These are phyloP conservation scores for cattle (Bos taurus) DNA, from an alignment of 2,113 vertebrate genomes.

Conservation along the genomic window DNA sequence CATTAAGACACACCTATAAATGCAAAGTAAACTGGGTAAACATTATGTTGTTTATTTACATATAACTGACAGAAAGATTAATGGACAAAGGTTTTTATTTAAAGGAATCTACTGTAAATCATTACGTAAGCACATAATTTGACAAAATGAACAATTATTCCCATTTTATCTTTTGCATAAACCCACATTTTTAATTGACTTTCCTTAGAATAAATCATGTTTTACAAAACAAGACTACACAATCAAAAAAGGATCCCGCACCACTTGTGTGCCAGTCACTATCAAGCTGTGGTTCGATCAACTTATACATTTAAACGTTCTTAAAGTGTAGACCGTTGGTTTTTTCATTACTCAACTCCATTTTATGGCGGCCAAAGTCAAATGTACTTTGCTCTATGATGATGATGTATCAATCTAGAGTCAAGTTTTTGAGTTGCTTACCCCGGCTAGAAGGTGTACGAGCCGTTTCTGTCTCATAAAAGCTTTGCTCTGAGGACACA, in stretches of 20 bases:
- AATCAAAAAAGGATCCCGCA: neutral
- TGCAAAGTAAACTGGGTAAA: neutral
- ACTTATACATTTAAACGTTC: neutral
- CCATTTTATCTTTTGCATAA: neutral
- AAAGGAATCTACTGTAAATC: neutral
- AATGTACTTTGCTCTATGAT: neutral
- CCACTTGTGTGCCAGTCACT: neutral
- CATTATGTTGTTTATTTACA: neutral
- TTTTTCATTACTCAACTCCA: neutral
- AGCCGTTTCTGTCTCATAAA: slow-evolving; percentile 92
- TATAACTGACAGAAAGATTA: neutral
- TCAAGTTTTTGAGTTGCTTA: slow-evolving; percentile 67
- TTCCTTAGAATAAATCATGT: neutral
- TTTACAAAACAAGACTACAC: neutral
- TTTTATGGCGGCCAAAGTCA: neutral
- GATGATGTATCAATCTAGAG: neutral
- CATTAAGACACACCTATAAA: neutral
- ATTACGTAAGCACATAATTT: neutral
- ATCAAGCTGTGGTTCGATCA: neutral
- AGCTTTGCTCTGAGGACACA: slow-evolving; percentile 86
- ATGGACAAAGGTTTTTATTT: neutral
- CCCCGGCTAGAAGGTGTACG: slow-evolving; percentile 95
- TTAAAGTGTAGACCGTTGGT: neutral
- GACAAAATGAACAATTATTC: neutral
- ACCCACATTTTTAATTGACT: neutral